Evolutionary conservation across 1,140 invertebrate species (phyloP), one percentile per base, ranked within the genome.

Genomic region (Cydia fagiglandana): DNA sequence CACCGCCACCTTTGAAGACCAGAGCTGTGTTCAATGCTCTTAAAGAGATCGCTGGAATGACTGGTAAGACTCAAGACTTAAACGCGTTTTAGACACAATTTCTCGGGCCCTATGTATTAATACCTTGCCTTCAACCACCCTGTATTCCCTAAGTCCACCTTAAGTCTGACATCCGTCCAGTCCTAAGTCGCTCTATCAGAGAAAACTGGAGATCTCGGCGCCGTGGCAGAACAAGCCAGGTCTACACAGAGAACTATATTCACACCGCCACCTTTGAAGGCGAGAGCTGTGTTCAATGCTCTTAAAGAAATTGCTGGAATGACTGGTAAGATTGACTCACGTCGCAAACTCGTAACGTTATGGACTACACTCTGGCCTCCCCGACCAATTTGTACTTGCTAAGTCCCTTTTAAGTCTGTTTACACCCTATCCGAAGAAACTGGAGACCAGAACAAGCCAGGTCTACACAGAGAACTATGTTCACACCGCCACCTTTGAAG

Each of bases 241-340:
- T 95, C 96, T 50, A 98, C 96, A 86, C 99, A 99, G 91, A 94
- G 96, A 82, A 98, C 97, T 84, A 97, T 99, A 95, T 97, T 96
- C 85, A 94, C 95, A 80, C 95, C 96, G 4, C 94, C 96, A 12
- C 94, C 94, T 1, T 91, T 97, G 13, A 95, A 94, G 13, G 93
- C 96, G 13, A 75, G 93, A 73, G 94, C 89, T 38, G 98, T 99
- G 5, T 99, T 98, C 88, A 92, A 94, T 4, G 98, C 97, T 90
- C 92, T 99, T 5, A 97, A 96, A 83, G 98, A 99, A 77, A 97
- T 99, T 81, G 98, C 99, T 1, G 93, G 94, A 80, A 97, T 98
- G 95, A 95, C 96, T 24, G 99, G 99, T 77, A 94, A 73, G 75
- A 34, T n/a, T n/a, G n/a, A n/a, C n/a, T n/a, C n/a, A n/a, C n/a